Evolutionary conservation across 2,113 vertebrate species (phyloP).

Genomic region (Eptatretus burgeri): DNA sequence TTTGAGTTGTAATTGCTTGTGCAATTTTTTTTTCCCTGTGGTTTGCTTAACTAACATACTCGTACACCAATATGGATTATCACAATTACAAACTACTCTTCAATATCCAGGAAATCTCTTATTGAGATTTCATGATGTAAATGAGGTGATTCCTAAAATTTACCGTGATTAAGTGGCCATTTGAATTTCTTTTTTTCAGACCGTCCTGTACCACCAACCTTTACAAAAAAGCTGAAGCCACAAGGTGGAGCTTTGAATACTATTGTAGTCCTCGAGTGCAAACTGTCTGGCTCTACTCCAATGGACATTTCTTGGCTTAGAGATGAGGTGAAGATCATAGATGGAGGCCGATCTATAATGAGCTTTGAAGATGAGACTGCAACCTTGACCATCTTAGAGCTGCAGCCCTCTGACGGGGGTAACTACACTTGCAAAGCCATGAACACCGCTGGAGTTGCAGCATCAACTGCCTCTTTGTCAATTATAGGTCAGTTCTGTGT

Average conservation of each 20-base stretch:
- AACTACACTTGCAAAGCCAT: conserved; percentile 46
- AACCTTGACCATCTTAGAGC: conserved; percentile 35
- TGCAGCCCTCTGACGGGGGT: conserved; percentile 30
- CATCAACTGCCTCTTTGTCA: conserved; percentile 33
- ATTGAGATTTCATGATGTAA: too few species aligned
- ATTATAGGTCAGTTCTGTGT: conserved; percentile 36
- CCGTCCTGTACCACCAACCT: background rate
- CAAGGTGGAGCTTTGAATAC: conserved; percentile 59
- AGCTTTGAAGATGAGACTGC: conserved; percentile 49
- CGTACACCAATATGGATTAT: too few species aligned
- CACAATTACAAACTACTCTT: too few species aligned
- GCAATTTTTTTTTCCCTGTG: too few species aligned
- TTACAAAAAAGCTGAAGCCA: conserved; percentile 19
- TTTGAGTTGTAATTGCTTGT: too few species aligned
- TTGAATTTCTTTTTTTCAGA: background rate
- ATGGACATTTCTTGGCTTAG: conserved; percentile 49
- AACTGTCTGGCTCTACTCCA: conserved; percentile 60
- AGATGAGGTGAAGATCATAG: conserved; percentile 33
- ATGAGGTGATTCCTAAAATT: too few species aligned
- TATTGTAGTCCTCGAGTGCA: conserved; percentile 49
- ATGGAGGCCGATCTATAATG: conserved; percentile 40
- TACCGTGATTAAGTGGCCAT: too few species aligned
- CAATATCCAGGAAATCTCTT: too few species aligned
- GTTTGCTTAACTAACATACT: too few species aligned
- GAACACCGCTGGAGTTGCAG: conserved; percentile 44